Base-by-base conservation (phyloP, 1,140 invertebrate genomes). In the Drosophila melanica region DNA sequence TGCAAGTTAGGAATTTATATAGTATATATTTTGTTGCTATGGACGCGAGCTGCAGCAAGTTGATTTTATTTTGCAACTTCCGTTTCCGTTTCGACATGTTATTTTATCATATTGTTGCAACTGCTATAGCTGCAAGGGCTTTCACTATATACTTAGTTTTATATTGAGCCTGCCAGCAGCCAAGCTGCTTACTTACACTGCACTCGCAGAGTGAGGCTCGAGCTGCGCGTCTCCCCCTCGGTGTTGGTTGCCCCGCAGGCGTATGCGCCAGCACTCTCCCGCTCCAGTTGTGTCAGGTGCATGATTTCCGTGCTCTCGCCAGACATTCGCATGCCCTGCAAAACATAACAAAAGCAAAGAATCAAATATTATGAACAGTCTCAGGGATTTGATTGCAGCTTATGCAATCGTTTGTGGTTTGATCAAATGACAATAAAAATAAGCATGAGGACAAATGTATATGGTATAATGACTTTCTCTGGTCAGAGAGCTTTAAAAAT, bases 211-310 rank as follows among this genome's bases (percentile, higher is more conserved):
- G 92, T 93, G 59, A 95, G 86, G 3, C 94, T 94, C 39, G 94
- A 92, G 79, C 95, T 95, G 62, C 94, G 92, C 2, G 94, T 94
- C 81, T 94, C 94, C 8, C 95, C 95, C 78, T 96, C 95, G 4
- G 93, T 92, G 82, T 96, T 96, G 60, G 93, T 93, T 0, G 95
- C 95, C 23, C 94, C 91, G 78, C 96, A 96, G 12, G 94, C 93
- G 82, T 96, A 96, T 23, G 94, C 93, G 1, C 95, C 95, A 0
- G 93, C 92, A 67, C 94, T 92, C 12, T 90, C 90, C 23, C 93
- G 85, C 57, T 90, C 90, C 53, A 94, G 77, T 14, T 90, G 85
- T n/a, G 92, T 93, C 45, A 93, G 71, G 59, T 93, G 92, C 70
- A 93, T 74, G 57, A 92, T 93, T 59, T 93, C 91, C 44, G 90